A percentile compares a stretch with the other conserved stretches of the same genome.
Evolutionary conservation across 2,113 vertebrate genomes (phyloP).

Genomic region (Pseudorasbora parva): DNA sequence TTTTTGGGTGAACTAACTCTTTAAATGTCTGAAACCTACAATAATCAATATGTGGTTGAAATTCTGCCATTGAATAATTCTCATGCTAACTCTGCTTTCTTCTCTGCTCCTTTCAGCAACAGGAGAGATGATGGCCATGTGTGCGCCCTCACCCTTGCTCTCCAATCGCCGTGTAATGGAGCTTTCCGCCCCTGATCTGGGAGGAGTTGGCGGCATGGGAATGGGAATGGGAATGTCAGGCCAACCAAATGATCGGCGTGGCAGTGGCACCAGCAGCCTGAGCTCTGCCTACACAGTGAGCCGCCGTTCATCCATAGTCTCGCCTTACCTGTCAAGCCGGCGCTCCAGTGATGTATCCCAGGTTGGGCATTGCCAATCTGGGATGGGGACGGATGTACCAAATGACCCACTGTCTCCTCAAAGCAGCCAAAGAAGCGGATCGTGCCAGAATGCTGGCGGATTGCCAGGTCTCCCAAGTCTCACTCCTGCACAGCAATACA

Average conservation of each 20-base stretch:
- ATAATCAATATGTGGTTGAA: too few species aligned
- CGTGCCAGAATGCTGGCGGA: conserved; percentile 65
- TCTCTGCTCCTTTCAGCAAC: conserved; percentile 63
- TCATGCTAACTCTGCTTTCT: background rate
- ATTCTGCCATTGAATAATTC: background rate
- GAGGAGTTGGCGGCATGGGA: conserved; percentile 50
- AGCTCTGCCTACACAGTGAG: conserved; percentile 95
- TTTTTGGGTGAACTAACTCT: too few species aligned
- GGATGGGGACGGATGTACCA: conserved; percentile 66
- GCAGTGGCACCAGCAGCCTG: conserved; percentile 89
- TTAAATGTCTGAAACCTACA: too few species aligned
- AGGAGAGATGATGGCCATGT: conserved; percentile 77
- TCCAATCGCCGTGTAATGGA: conserved; percentile 82
- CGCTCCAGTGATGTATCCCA: conserved; percentile 82
- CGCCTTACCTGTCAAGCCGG: conserved; percentile 83
- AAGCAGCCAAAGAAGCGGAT: conserved; percentile 71
- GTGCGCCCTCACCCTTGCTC: conserved; percentile 70
- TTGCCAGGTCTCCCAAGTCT: conserved; percentile 83
- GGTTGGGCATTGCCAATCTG: conserved; percentile 59
- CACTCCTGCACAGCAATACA: conserved; percentile 89
- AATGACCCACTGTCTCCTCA: conserved; percentile 79
- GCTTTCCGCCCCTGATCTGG: conserved; percentile 75
- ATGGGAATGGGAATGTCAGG: conserved; percentile 61
- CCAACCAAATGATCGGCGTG: conserved; percentile 80
- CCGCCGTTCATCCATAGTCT: conserved; percentile 88